These are phyloP conservation scores for Sporophila hypoxantha DNA, from an alignment of 2,113 vertebrate genomes.

Conservation along the genomic window DNA sequence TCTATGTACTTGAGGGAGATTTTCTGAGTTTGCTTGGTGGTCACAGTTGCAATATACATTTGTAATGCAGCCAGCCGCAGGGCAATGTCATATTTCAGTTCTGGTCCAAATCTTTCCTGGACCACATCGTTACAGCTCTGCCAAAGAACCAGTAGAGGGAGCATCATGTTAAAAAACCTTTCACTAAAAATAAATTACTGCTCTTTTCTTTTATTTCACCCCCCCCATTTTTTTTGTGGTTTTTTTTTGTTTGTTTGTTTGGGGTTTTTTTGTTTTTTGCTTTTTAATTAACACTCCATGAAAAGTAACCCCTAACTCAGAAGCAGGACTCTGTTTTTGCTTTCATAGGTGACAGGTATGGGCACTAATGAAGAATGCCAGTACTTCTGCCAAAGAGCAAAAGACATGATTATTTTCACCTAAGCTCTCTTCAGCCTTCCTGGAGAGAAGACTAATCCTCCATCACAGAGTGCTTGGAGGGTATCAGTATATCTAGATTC, in stretches of 20 bases:
- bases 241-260: no score
- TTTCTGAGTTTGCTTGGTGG: constrained; percentile 95
- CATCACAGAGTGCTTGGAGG: not conserved
- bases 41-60: constrained; percentile 96
- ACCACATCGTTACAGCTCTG: constrained; percentile 98
- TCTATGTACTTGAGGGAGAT: constrained; percentile 97
- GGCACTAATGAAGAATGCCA: not conserved
- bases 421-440: not conserved
- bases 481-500: not conserved
- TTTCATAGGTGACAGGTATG: not conserved
- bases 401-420: not conserved
- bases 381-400: not conserved
- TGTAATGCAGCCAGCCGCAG: constrained; percentile 91
- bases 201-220: not conserved
- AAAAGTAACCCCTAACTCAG: not conserved
- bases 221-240: no score
- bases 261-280: no score
- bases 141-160: constrained; percentile 73
- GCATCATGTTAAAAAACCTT: constrained; percentile 44
- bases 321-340: not conserved
- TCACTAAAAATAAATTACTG: not conserved
- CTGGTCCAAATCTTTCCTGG: constrained; percentile 92
- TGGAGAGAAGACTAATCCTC: not conserved
- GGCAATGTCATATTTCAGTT: constrained; percentile 95
- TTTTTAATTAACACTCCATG: not conserved